Base-by-base conservation (phyloP, 2,113 vertebrate genomes). In the Nansenia antarctica region DNA sequence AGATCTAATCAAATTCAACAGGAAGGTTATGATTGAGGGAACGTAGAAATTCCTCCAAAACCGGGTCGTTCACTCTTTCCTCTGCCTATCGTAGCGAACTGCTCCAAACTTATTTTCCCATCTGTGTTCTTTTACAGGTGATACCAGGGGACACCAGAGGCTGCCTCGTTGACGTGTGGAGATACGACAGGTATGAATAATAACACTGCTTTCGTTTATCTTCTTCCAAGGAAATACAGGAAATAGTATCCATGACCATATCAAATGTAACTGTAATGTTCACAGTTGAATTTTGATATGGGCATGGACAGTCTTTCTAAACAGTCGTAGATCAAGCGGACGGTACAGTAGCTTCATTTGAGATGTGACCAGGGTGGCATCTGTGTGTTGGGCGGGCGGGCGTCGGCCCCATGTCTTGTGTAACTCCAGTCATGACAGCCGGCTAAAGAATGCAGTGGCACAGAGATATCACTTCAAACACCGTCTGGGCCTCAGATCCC, bases 401-500 rank as follows among this genome's bases (percentile, higher is more conserved):
- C 72, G 37, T 58, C 65, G 65, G 53, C 67, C 64, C 47, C 18
- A 9, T 77, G 49, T 74, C n/a, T n/a, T n/a, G 69, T 88, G 85
- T 82, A 86, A 88, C 74, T 80, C 58, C 74, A 86, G 85, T 85
- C 74, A 65, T 86, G 86, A 90, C 82, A 81, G 82, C 69, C 52
- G 3, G 35, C 77, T 76, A 70, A 87, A 79, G 82, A 88, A 87
- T 87, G 82, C 80, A 71, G 74, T 65, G 82, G 67, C 78, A 76
- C 67, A 77, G 80, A 84, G 85, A 86, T 92, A 91, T 91, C 87
- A 88, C 87, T 90, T 90, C 86, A 91, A 90, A 87, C 85, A 70
- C 68, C n/a, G 54, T 35, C 49, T 9, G 64, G 82, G 69, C 73
- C 78, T 85, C 70, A 80, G 80, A 90, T 88, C 83, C 67, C 74